Evolutionary conservation across 1,140 invertebrate species (phyloP), one percentile per base, ranked within the genome.

Genomic region (Drosophila athabasca): DNA sequence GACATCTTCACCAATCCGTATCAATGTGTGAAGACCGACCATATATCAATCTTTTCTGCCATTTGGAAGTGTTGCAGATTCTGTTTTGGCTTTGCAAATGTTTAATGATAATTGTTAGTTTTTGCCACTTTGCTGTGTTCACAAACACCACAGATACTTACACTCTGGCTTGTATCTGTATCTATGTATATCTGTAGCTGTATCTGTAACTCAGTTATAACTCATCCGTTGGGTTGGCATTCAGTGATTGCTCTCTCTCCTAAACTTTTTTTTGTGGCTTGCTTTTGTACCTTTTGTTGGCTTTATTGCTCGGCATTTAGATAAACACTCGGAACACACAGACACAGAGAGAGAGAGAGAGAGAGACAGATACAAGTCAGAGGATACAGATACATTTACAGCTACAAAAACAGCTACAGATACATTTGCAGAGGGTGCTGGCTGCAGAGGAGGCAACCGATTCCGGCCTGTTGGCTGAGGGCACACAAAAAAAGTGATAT

Each of bases 231-330:
- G 43, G 35, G 26, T 41, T 54, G 43, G 35, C 62, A 17, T 5
- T 19, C 17, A 3, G 31, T n/a, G 51, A 31, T 9, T 29, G 9
- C 22, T 31, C 51, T 15, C 11, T 35, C 49, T 8, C n/a, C 39
- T 35, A 13, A 24, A 1, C 17, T 19, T 46, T 13, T 64, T 46
- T 62, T 26, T 45, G 61, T 43, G 43, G 31, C 31, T 74, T 70
- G 41, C 49, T 66, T 75, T 75, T 75, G 52, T 66, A 75, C 71
- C 71, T 75, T 72, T 71, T 71, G 67, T 61, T 61, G 67, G 67
- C 67, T 66, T 74, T 65, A 65, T 73, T 57, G 45, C 31, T 49
- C 19, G 48, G 49, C 44, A 70, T 71, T 75, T 75, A 75, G 71
- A 66, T 66, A 75, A 71, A 75, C 58, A 39, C 35, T 39, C 35